Evolutionary conservation across 1,140 invertebrate genomes (phyloP).

Genomic region (Papilio polyxenes): DNA sequence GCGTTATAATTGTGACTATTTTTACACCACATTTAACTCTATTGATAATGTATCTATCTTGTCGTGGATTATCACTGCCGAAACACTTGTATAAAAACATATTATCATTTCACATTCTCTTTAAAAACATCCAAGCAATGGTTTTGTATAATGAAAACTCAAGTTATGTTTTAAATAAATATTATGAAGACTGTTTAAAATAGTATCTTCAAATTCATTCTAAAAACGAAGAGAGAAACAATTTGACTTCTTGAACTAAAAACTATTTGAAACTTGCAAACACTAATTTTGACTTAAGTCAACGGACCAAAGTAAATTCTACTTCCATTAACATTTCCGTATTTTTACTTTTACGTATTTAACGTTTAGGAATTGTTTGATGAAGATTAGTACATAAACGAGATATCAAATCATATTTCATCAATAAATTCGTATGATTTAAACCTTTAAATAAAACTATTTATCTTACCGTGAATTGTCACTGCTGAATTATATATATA

Average conservation of each 20-base stretch:
- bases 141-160: too few species aligned
- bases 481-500: neutral
- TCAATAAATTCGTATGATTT: too few species aligned
- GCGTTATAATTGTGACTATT: too few species aligned
- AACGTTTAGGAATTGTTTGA: neutral
- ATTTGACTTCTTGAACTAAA: neutral
- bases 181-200: neutral
- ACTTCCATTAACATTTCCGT: neutral
- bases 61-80: too few species aligned
- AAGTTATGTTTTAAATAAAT: neutral
- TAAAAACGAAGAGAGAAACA: neutral
- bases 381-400: neutral
- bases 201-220: neutral
- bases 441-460: too few species aligned
- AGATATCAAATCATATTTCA: neutral
- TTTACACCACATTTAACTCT: too few species aligned
- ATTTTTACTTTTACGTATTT: neutral
- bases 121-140: too few species aligned
- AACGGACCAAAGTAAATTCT: neutral
- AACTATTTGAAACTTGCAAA: constrained; percentile 15
- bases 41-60: too few species aligned
- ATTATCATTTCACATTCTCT: too few species aligned
- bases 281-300: constrained; percentile 10
- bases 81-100: too few species aligned
- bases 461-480: too few species aligned